Percentiles rank a stretch among this genome's conserved stretches.
phyloP scores from a whole-genome alignment of 2,797 vertebrate genomes.

The Numenius phaeopus region DNA sequence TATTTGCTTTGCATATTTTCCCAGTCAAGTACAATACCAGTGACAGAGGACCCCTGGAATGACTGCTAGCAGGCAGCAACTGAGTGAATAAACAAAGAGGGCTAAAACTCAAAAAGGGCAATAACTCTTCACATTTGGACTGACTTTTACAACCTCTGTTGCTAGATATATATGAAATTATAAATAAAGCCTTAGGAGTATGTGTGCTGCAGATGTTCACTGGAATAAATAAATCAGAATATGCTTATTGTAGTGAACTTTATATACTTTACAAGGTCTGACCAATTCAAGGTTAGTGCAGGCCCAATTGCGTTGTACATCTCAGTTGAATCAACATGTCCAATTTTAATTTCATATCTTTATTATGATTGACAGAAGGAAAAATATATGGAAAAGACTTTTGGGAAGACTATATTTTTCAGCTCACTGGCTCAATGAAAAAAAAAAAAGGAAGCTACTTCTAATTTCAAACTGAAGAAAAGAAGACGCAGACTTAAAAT shows the following conservation, averaged over 20 bases:
- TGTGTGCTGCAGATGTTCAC: neutral
- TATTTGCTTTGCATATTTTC: neutral
- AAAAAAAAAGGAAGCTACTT: neutral
- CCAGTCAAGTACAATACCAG: neutral
- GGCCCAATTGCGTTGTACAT: neutral
- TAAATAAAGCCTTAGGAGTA: neutral
- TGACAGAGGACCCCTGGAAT: neutral
- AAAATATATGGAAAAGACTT: neutral
- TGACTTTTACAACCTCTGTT: neutral
- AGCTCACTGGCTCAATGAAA: neutral
- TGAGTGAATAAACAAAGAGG: neutral
- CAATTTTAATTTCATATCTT: neutral
- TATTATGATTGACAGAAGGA: neutral
- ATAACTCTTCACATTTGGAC: neutral
- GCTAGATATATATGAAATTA: neutral
- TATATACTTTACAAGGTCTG: neutral
- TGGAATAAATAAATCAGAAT: neutral
- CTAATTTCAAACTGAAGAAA: neutral
- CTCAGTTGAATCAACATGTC: neutral
- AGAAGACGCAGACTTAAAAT: neutral
- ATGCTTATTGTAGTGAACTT: neutral
- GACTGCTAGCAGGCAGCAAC: neutral
- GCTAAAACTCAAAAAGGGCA: neutral
- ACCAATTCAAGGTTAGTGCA: neutral
- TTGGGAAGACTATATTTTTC: neutral